These are phyloP conservation scores for Turritopsis rubra DNA, from an alignment of 30 jellyfish, hydroid and myxozoan species.

Conservation along the genomic window DNA sequence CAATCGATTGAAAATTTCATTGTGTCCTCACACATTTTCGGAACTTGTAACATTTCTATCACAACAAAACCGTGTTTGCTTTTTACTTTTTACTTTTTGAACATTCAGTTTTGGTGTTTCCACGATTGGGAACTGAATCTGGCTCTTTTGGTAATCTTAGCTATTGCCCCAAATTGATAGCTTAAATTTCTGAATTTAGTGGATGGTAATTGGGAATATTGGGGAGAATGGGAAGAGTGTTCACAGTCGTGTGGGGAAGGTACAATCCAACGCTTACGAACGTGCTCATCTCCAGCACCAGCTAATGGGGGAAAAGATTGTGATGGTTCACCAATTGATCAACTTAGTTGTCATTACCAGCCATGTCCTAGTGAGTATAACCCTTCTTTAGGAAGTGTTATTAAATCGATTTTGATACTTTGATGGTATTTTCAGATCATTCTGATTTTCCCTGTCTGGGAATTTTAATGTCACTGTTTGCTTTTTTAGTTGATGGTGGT, in stretches of 20 bases:
- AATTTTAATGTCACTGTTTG: neutral
- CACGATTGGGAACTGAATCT: no score
- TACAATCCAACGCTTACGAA: neutral
- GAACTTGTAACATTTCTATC: no score
- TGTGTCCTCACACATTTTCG: no score
- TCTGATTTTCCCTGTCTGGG: neutral
- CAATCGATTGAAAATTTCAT: no score
- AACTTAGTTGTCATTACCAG: neutral
- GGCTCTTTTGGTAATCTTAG: no score
- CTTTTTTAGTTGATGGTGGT: slow-evolving; percentile 54
- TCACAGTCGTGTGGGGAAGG: slow-evolving; percentile 6
- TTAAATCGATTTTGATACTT: neutral
- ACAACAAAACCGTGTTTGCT: no score
- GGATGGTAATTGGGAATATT: neutral
- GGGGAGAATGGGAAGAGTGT: slow-evolving; percentile 4
- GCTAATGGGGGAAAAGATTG: slow-evolving; percentile 12
- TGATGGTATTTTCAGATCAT: neutral
- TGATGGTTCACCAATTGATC: neutral
- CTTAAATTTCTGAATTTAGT: neutral
- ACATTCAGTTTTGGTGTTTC: no score
- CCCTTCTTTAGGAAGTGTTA: neutral
- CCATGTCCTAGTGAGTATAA: neutral
- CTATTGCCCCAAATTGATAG: no score
- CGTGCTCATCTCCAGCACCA: slow-evolving; percentile 4
- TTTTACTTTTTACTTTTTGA: no score